Evolutionary conservation across 2,797 vertebrate genomes (phyloP).

Genomic region (Oreochromis grahami): DNA sequence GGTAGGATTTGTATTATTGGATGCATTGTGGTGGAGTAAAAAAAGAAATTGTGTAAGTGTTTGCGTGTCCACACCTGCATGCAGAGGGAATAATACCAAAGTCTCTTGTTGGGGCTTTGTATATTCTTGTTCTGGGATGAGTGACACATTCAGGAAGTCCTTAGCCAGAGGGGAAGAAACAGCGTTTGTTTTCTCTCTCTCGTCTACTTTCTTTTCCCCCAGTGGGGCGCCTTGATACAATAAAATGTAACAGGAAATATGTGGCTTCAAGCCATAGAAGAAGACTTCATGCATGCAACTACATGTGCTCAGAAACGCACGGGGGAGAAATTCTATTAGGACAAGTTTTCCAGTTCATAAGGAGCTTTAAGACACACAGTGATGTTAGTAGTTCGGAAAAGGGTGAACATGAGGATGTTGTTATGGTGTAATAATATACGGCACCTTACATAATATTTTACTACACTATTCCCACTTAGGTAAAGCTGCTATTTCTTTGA

Average conservation of each 20-base stretch:
- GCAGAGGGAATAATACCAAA: slow-evolving; percentile 9
- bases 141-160: slow-evolving; percentile 31
- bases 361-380: background rate
- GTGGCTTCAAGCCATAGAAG: slow-evolving; percentile 1
- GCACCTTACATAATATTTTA: background rate
- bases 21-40: background rate
- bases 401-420: background rate
- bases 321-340: background rate
- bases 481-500: background rate
- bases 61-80: slow-evolving; percentile 42
- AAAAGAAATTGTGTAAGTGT: background rate
- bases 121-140: slow-evolving; percentile 21
- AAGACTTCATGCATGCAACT: slow-evolving; percentile 1
- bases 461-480: background rate
- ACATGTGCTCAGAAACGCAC: background rate
- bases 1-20: background rate
- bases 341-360: background rate
- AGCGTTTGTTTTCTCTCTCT: slow-evolving; percentile 12
- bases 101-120: slow-evolving; percentile 11
- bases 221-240: background rate
- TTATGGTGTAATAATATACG: background rate
- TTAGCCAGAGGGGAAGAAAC: slow-evolving; percentile 17
- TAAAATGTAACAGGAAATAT: slow-evolving; percentile 27
- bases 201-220: background rate
- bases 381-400: background rate